Conservation (phyloP, 2,888 invertebrate genomes). For the Coelopa pilipes region DNA sequence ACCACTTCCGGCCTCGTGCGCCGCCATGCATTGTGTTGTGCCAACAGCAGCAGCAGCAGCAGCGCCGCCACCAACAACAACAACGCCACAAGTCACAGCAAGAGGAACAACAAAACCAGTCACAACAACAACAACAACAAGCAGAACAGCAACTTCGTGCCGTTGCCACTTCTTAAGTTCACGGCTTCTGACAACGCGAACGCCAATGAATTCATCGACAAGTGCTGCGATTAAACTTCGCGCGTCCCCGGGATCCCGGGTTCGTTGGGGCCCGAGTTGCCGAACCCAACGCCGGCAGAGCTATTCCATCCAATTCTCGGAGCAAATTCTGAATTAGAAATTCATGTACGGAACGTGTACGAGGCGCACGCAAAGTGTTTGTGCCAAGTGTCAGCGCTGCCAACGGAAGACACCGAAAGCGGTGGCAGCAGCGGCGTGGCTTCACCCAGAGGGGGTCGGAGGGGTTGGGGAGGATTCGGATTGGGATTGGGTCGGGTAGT, state of each 20-base stretch:
- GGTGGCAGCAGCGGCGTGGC: neutral
- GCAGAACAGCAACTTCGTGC: too few species aligned
- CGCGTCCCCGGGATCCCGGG: too few species aligned
- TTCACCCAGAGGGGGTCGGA: too few species aligned
- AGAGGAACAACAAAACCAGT: too few species aligned
- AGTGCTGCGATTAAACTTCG: too few species aligned
- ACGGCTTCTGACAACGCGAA: too few species aligned
- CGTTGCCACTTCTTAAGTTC: too few species aligned
- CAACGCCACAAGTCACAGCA: too few species aligned
- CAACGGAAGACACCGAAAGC: conserved; percentile 14
- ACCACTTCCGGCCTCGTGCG: conserved; percentile 35
- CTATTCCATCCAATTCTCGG: neutral
- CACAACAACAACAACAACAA: too few species aligned
- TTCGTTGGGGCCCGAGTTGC: neutral
- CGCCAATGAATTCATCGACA: too few species aligned
- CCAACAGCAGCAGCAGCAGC: conserved; percentile 12
- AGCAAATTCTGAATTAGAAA: conserved; percentile 29
- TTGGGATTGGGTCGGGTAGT: neutral
- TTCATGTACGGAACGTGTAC: conserved; percentile 25
- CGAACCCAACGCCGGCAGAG: neutral
- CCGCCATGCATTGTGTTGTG: conserved; percentile 22
- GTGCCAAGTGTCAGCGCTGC: conserved; percentile 18
- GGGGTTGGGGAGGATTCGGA: too few species aligned
- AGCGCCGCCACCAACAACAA: too few species aligned
- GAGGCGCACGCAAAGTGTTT: conserved; percentile 6